Evolutionary conservation across 1,140 invertebrate species (phyloP).

Genomic region (Neuroterus valhalla): DNA sequence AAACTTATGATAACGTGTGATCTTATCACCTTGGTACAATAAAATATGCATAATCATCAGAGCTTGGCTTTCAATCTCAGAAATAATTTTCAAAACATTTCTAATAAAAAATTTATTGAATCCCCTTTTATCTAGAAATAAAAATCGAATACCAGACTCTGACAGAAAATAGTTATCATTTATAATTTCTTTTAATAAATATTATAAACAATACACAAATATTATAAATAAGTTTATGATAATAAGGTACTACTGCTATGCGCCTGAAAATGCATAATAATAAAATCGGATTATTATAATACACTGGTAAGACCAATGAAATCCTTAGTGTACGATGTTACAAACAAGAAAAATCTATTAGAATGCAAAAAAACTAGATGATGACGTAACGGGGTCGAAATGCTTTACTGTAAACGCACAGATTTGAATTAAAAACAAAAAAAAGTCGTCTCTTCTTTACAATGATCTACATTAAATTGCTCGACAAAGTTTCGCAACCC

Average conservation of each 20-base stretch:
- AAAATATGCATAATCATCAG: no score
- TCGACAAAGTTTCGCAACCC: slow-evolving; percentile 26
- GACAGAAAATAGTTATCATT: slow-evolving; percentile 41
- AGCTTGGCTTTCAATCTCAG: no score
- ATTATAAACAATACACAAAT: slow-evolving; percentile 64
- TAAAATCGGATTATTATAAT: slow-evolving; percentile 55
- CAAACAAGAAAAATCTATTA: slow-evolving; percentile 41
- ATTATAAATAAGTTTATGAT: slow-evolving; percentile 64
- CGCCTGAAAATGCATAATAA: slow-evolving; percentile 55
- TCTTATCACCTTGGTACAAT: no score
- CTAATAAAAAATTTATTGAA: no score
- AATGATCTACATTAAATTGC: slow-evolving; percentile 18
- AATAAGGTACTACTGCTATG: slow-evolving; percentile 11
- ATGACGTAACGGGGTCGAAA: slow-evolving; percentile 2
- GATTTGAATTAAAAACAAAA: neutral
- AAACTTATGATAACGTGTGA: no score
- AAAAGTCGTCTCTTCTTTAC: slow-evolving; percentile 14
- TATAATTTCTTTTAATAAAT: slow-evolving; percentile 63
- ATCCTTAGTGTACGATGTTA: slow-evolving; percentile 13
- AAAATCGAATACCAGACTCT: neutral
- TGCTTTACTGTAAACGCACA: neutral
- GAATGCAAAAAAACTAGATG: slow-evolving; percentile 29
- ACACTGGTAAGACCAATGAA: slow-evolving; percentile 35
- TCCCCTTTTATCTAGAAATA: no score
- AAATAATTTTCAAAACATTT: no score